These are phyloP conservation scores for Caenorhabditis sp. DNA, from an alignment of 2,888 invertebrate species.

Conservation along the genomic window DNA sequence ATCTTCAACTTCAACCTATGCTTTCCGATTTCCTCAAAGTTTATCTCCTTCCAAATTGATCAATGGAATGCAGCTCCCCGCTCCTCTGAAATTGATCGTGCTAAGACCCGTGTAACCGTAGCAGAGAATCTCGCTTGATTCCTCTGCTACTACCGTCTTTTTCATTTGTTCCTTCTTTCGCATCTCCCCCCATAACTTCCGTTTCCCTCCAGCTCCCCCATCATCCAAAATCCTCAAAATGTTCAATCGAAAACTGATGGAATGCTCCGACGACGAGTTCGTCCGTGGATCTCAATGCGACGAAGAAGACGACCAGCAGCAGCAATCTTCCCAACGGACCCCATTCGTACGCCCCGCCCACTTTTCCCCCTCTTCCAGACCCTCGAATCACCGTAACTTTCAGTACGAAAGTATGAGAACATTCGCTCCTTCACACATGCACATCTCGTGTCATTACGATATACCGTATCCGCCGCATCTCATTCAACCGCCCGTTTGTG, in stretches of 20 bases:
- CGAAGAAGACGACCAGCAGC: constrained; percentile 58
- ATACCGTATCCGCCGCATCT: constrained; percentile 64
- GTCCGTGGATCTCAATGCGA: constrained; percentile 45
- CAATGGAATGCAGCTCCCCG: no score
- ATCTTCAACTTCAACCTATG: no score
- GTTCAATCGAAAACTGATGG: constrained; percentile 57
- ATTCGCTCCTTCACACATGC: constrained; percentile 67
- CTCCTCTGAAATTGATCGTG: no score
- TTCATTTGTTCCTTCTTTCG: no score
- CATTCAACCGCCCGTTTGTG: constrained; percentile 63
- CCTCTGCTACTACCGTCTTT: no score
- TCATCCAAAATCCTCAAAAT: constrained; percentile 31
- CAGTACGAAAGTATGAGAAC: constrained; percentile 64
- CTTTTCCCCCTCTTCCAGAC: constrained; percentile 1
- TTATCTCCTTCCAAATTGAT: no score
- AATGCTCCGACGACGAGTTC: constrained; percentile 61
- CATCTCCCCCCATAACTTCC: not conserved
- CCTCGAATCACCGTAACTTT: no score
- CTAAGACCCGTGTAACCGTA: no score
- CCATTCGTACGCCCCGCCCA: constrained; percentile 59
- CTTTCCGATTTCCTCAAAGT: no score
- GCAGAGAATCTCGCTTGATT: no score
- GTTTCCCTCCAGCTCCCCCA: no score
- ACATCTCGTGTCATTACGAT: constrained; percentile 67
- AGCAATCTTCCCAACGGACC: constrained; percentile 44